A percentile compares a stretch with the other conserved stretches of the same genome.
Evolutionary conservation across 2,113 vertebrate genomes (phyloP).

Genomic region (Noctilio leporinus): DNA sequence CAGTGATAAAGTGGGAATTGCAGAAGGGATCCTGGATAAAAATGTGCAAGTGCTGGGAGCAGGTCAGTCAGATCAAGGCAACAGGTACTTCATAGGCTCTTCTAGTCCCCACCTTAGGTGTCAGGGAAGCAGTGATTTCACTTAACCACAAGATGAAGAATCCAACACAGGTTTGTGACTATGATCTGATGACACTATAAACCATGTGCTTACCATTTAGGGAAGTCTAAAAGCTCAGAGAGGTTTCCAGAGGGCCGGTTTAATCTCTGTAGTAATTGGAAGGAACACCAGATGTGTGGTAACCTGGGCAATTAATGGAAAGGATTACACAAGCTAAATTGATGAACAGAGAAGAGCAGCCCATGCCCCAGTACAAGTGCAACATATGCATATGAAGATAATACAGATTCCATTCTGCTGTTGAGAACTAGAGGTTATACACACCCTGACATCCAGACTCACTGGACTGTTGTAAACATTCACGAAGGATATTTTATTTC

Average conservation of each 20-base stretch:
- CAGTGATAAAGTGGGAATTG: not conserved
- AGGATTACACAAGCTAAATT: conserved; percentile 36
- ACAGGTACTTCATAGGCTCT: not conserved
- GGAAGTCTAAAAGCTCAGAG: not conserved
- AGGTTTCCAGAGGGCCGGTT: conserved; percentile 15
- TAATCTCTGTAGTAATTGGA: not conserved
- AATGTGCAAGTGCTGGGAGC: not conserved
- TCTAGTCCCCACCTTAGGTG: not conserved
- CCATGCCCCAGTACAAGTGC: conserved; percentile 15
- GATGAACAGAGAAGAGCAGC: conserved; percentile 22
- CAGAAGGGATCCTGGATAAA: not conserved
- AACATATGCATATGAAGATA: conserved; percentile 40
- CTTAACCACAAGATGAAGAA: not conserved
- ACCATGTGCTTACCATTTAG: not conserved
- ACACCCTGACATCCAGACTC: conserved; percentile 25
- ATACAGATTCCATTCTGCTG: not conserved
- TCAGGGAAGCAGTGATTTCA: not conserved
- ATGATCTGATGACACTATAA: not conserved
- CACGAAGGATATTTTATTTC: conserved; percentile 25
- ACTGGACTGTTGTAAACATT: not conserved
- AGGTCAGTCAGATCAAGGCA: not conserved
- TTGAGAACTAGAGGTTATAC: conserved; percentile 39
- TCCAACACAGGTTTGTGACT: not conserved
- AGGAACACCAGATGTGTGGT: conserved; percentile 24
- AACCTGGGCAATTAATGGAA: conserved; percentile 68